Evolutionary conservation across 2,797 vertebrate genomes (phyloP).

Genomic region (Numenius phaeopus): DNA sequence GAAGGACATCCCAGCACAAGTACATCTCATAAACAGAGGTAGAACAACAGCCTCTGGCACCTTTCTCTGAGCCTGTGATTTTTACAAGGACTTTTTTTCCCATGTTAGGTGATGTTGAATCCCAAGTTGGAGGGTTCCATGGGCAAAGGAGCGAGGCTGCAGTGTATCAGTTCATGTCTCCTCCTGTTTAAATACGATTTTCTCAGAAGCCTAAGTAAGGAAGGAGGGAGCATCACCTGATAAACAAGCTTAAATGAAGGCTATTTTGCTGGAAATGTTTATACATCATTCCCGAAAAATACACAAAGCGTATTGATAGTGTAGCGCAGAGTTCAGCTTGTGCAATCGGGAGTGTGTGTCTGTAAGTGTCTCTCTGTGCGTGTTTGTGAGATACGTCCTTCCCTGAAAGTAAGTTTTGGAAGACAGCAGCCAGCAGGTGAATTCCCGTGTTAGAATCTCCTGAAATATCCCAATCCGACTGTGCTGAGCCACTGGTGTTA

Average conservation of each 20-base stretch:
- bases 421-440: neutral
- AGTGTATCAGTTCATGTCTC: neutral
- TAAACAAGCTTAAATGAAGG: neutral
- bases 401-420: neutral
- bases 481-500: neutral
- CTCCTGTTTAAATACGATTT: neutral
- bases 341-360: neutral
- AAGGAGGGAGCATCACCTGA: neutral
- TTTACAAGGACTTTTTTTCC: constrained; percentile 31
- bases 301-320: neutral
- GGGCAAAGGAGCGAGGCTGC: neutral
- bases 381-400: neutral
- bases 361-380: neutral
- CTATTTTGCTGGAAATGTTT: constrained; percentile 45
- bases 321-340: constrained; percentile 49
- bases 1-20: constrained; percentile 26
- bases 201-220: neutral
- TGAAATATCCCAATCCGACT: rapidly evolving
- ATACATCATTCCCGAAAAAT: neutral
- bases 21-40: neutral
- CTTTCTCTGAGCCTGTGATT: neutral
- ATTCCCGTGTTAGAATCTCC: neutral
- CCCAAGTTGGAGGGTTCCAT: neutral
- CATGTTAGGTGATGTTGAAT: neutral
- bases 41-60: neutral